Evolutionary conservation across 2,113 vertebrate species (phyloP).

Genomic region (Paramisgurnus dabryanus): DNA sequence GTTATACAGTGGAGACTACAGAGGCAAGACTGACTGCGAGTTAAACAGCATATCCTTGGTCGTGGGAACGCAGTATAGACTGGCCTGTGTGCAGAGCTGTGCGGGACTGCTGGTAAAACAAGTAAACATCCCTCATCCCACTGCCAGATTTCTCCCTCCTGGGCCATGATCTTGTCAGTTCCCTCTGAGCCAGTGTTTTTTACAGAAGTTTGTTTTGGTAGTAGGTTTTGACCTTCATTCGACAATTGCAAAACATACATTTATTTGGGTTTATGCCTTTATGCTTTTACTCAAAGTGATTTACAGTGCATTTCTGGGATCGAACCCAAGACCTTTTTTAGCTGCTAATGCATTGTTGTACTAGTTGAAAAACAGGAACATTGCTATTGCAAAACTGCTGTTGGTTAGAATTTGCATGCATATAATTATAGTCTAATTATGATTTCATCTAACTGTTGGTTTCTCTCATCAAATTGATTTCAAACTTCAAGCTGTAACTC

Average conservation of each 20-base stretch:
- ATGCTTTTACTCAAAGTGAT: no score
- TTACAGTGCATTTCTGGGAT: no score
- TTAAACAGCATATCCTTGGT: not conserved
- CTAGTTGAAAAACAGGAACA: no score
- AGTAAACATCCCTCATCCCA: conserved; percentile 19
- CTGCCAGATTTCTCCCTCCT: not conserved
- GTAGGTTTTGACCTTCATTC: not conserved
- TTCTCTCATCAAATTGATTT: not conserved
- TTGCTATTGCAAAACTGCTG: not conserved
- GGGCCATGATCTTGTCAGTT: not conserved
- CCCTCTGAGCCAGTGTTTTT: not conserved
- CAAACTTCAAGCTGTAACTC: not conserved
- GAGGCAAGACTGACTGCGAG: not conserved
- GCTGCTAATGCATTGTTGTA: no score
- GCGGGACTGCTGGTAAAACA: conserved; percentile 28
- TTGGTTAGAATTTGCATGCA: not conserved
- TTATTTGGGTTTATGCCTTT: no score
- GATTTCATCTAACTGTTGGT: no score
- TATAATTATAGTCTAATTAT: no score
- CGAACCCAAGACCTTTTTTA: no score
- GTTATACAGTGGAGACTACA: not conserved
- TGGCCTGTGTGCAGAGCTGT: conserved; percentile 3
- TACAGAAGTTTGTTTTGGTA: not conserved
- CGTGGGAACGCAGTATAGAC: not conserved
- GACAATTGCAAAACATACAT: not conserved